Base-by-base conservation (phyloP, 2,888 invertebrate genomes). In the Xestia xanthographa region DNA sequence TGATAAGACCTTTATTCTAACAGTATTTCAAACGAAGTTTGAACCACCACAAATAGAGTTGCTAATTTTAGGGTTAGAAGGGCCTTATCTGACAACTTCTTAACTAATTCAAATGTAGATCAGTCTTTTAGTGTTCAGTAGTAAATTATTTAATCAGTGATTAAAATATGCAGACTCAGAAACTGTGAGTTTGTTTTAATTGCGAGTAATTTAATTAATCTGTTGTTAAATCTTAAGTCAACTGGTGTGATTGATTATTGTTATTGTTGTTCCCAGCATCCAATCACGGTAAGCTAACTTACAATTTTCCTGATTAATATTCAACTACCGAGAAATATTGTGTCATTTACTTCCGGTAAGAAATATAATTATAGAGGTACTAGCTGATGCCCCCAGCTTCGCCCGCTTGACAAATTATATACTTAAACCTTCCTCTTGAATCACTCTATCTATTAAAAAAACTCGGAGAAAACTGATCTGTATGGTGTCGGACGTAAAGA, bases 221-320 rank as follows among this genome's bases (percentile, higher is more conserved):
- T 26, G 6, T 26, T 48, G 5, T 34, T 14, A 41, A 67, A 29
- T 58, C 41, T 77, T n/a, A 12, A 8, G 68, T 48, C 58, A 34
- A 48, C 67, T 14, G 41, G 22, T 41, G 20, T 34, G 67, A 76
- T 76, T 67, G 77, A 58, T 77, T 34, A n/a, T 17, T 45, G 29
- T n/a, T 41, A n/a, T 17, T 45, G 38, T n/a, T 41, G n/a, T 22
- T 58, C 17, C 5, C 11, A 11, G 11, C 20, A n/a, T 58, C n/a
- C 9, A 29, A 77, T 58, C 38, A 58, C 14, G 9, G 6, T 41
- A 41, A 56, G n/a, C 38, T 45, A n/a, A 38, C 20, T 67, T 66
- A 3, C 20, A 3, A 34, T 58, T 66, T 56, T 56, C 38, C 1
- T 29, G 9, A 29, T n/a, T 5, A 3, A 56, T 38, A n/a, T 38